Evolutionary conservation across 2,797 vertebrate genomes (phyloP).

Genomic region (Microcaecilia unicolor): DNA sequence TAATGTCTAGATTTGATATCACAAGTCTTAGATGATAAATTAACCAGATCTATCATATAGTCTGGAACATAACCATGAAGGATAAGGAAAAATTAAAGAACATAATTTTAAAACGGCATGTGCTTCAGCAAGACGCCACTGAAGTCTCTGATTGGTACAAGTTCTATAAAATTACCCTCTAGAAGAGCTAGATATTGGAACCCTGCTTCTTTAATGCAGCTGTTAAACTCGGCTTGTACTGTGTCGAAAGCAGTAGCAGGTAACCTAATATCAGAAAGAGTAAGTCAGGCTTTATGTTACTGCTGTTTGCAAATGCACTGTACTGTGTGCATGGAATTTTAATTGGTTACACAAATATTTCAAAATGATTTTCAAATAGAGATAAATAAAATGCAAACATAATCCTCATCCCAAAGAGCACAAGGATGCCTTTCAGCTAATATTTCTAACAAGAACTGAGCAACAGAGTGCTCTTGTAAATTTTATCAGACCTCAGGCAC

Average conservation of each 20-base stretch:
- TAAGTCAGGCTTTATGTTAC: not conserved
- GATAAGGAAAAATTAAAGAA: too few species aligned
- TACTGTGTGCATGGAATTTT: slow-evolving; percentile 26
- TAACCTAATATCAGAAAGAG: not conserved
- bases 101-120: too few species aligned
- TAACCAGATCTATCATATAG: too few species aligned
- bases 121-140: too few species aligned
- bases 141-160: too few species aligned
- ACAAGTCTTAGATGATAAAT: too few species aligned
- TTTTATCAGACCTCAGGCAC: slow-evolving; percentile 90
- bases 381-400: slow-evolving; percentile 80
- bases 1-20: too few species aligned
- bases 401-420: slow-evolving; percentile 64
- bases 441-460: slow-evolving; percentile 80
- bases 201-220: slow-evolving; percentile 1
- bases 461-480: slow-evolving; percentile 76
- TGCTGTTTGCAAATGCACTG: slow-evolving; percentile 1
- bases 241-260: not conserved
- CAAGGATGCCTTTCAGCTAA: slow-evolving; percentile 76
- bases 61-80: too few species aligned
- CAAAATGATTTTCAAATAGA: slow-evolving; percentile 49
- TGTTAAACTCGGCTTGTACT: too few species aligned
- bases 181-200: not conserved
- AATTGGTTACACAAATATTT: slow-evolving; percentile 41
- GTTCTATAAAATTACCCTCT: too few species aligned